These are phyloP conservation scores for Zeuzera pyrina DNA, from an alignment of 2,888 invertebrate species.

Conservation along the genomic window DNA sequence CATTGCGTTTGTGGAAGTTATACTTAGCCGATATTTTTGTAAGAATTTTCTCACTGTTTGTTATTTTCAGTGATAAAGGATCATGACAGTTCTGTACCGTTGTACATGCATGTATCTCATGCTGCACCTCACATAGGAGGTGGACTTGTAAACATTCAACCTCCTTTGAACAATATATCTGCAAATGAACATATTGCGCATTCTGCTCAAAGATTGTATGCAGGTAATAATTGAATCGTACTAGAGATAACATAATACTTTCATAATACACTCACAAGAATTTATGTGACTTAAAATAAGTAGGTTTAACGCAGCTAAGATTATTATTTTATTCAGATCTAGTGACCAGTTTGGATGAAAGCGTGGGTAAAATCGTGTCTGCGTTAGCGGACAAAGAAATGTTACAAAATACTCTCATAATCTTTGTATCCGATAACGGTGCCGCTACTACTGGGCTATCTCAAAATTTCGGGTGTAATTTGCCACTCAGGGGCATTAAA, in stretches of 20 bases:
- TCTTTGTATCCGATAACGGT: conserved; percentile 90
- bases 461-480: conserved; percentile 80
- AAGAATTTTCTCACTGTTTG: too few relatives aligned
- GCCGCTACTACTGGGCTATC: conserved; percentile 78
- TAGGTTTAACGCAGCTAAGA: too few relatives aligned
- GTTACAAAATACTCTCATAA: conserved; percentile 82
- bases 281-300: neutral
- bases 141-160: conserved; percentile 78
- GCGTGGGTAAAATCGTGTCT: conserved; percentile 80
- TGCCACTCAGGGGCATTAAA: conserved; percentile 83
- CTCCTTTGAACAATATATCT: conserved; percentile 75
- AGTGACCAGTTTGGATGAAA: conserved; percentile 82
- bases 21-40: neutral
- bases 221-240: too few relatives aligned
- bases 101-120: conserved; percentile 85
- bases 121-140: conserved; percentile 84
- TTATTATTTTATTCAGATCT: conserved; percentile 34
- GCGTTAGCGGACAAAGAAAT: conserved; percentile 77
- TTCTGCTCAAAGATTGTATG: conserved; percentile 77
- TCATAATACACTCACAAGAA: neutral
- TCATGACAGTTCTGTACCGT: conserved; percentile 71
- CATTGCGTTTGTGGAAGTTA: too few relatives aligned
- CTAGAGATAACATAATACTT: neutral
- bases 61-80: conserved; percentile 59
- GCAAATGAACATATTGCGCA: conserved; percentile 80